phyloP scores from a whole-genome alignment of 2,113 vertebrate genomes.

The Ptilorrhoa leucosticta region DNA sequence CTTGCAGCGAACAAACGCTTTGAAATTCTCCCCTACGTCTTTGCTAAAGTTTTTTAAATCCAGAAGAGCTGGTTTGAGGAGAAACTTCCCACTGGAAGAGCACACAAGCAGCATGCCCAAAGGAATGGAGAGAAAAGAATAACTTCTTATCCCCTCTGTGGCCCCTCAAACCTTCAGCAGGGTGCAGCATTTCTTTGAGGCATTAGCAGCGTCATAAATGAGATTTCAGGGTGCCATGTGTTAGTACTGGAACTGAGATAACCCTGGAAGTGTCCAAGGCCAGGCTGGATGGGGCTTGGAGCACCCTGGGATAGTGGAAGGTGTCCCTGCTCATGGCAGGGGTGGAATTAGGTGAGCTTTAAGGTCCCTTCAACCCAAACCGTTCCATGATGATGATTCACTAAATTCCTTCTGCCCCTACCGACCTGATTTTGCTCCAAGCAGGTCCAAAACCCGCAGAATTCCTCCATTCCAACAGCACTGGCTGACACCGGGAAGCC shows the following conservation, averaged over 20 bases:
- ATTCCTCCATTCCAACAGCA: not conserved
- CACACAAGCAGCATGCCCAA: not conserved
- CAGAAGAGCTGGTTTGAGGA: not conserved
- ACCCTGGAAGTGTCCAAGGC: not conserved
- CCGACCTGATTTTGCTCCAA: not conserved
- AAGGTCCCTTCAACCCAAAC: not conserved
- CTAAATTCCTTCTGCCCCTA: not conserved
- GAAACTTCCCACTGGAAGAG: not conserved
- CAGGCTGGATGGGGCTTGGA: not conserved
- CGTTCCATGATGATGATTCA: too few relatives aligned
- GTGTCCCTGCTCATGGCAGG: not conserved
- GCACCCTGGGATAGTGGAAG: not conserved
- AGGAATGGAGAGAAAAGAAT: not conserved
- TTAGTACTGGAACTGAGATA: not conserved
- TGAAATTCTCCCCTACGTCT: not conserved
- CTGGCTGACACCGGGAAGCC: not conserved
- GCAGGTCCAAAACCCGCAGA: fast-evolving
- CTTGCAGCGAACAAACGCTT: fast-evolving
- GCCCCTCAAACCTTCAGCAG: not conserved
- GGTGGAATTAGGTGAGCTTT: not conserved
- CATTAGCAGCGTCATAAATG: not conserved
- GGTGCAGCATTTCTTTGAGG: not conserved
- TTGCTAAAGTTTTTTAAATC: not conserved
- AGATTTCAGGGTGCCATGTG: not conserved
- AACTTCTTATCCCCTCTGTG: not conserved